Percentiles rank a stretch among this genome's conserved stretches.
phyloP scores from a whole-genome alignment of 2,888 invertebrate genomes.

The Pristionchus fissidentatus region DNA sequence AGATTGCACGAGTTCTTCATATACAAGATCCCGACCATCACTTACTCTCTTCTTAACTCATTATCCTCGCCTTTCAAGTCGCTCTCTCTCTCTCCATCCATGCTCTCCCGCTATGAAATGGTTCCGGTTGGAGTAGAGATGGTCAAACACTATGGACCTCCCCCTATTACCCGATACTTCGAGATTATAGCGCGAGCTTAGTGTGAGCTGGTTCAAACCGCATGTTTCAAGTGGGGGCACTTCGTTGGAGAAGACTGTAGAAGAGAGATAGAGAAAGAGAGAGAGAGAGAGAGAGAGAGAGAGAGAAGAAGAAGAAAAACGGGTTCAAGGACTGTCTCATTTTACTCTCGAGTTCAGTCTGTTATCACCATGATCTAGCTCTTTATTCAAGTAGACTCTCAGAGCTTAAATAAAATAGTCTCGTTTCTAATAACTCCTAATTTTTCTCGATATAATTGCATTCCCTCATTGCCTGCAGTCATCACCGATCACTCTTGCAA shows the following conservation, averaged over 20 bases:
- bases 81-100: not conserved
- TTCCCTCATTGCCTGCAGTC: not conserved
- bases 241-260: not conserved
- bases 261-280: not conserved
- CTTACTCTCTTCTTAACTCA: conserved; percentile 17
- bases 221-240: conserved; percentile 28
- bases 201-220: conserved; percentile 9
- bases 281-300: not conserved
- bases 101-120: conserved; percentile 42
- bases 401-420: no score
- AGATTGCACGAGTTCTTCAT: no score
- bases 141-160: conserved; percentile 43
- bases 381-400: not conserved
- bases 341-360: not conserved
- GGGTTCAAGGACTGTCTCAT: conserved; percentile 36
- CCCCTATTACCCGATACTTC: conserved; percentile 19
- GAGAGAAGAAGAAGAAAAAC: no score
- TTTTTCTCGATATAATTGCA: not conserved
- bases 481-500: conserved; percentile 18
- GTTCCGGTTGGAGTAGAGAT: conserved; percentile 44
- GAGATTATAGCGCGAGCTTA: conserved; percentile 32
- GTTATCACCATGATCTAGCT: no score
- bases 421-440: no score
- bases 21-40: no score
- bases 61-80: not conserved